Conservation (phyloP, 2,888 invertebrate species). For the Aradus depressus region DNA sequence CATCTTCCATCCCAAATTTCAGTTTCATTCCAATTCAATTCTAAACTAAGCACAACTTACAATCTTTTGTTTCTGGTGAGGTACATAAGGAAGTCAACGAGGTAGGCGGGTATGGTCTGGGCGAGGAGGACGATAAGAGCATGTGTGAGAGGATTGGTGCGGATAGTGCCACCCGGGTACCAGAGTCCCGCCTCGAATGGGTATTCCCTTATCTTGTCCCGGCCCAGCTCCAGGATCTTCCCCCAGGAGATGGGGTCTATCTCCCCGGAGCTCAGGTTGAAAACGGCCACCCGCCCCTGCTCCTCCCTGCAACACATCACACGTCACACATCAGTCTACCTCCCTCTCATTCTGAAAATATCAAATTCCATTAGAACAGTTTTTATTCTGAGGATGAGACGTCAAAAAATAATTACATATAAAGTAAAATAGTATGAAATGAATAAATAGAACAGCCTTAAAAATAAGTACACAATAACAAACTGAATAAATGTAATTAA, state of each 20-base stretch:
- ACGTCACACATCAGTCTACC: no score
- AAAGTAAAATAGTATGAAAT: no score
- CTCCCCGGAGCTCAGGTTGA: constrained; percentile 66
- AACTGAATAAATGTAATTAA: no score
- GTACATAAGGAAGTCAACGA: constrained; percentile 57
- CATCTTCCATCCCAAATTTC: no score
- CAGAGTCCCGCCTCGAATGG: constrained; percentile 68
- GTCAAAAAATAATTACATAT: no score
- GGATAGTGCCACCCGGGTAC: constrained; percentile 65
- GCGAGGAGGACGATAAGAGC: constrained; percentile 54
- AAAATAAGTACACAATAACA: no score
- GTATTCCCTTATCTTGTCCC: constrained; percentile 49
- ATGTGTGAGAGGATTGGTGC: constrained; percentile 54
- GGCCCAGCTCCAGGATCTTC: constrained; percentile 41
- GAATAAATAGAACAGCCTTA: no score
- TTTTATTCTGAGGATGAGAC: no score
- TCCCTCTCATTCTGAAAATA: not conserved
- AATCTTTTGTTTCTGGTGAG: constrained; percentile 62
- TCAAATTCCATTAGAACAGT: no score
- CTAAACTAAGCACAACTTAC: constrained; percentile 53
- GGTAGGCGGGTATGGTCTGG: constrained; percentile 65
- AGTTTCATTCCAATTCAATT: no score
- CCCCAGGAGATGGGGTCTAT: constrained; percentile 74
- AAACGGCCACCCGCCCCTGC: constrained; percentile 38
- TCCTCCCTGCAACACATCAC: constrained; percentile 4